Percentiles rank a stretch among this genome's conserved stretches.
Conservation (phyloP, 2,888 invertebrate genomes). For the Biston stratarius region DNA sequence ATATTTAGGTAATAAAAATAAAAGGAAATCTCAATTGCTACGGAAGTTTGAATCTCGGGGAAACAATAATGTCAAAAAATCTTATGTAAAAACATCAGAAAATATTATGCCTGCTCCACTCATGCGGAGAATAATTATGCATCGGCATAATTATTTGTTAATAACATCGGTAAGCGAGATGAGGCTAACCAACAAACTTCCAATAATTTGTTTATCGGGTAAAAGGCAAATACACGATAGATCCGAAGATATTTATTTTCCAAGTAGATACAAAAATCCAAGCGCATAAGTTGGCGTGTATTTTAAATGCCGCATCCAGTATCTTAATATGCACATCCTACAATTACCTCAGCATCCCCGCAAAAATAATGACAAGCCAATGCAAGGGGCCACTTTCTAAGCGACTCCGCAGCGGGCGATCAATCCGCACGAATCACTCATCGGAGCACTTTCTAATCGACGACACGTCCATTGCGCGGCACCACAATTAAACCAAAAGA, state of each 20-base stretch:
- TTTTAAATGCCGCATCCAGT: constrained; percentile 21
- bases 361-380: constrained; percentile 70
- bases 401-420: constrained; percentile 76
- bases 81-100: background rate
- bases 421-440: constrained; percentile 82
- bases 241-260: background rate
- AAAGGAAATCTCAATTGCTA: background rate
- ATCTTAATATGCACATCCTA: constrained; percentile 58
- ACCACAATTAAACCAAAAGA: constrained; percentile 67
- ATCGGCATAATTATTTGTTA: background rate
- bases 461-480: constrained; percentile 67
- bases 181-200: background rate
- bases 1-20: background rate
- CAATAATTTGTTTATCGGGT: background rate
- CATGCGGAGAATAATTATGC: background rate
- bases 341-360: constrained; percentile 72
- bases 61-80: background rate
- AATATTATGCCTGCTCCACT: background rate
- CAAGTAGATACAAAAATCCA: background rate
- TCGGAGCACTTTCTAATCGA: constrained; percentile 84
- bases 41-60: background rate
- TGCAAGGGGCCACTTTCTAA: constrained; percentile 78
- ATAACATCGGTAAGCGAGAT: background rate
- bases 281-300: background rate
- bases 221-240: background rate